phyloP scores from a whole-genome alignment of 2,797 vertebrate species.

The Spinibarbus caldwelli region DNA sequence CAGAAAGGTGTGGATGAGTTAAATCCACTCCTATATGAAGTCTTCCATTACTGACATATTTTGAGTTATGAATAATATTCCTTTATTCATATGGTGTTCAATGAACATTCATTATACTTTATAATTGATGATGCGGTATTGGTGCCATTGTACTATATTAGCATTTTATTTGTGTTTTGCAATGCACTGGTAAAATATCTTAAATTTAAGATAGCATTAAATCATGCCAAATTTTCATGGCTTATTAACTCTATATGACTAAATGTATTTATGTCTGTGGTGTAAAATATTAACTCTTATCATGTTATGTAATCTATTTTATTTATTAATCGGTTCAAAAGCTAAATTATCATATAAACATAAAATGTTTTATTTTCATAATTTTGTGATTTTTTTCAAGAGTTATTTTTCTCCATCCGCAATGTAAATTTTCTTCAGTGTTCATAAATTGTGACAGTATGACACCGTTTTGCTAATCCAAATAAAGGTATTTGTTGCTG shows the following conservation, averaged over 20 bases:
- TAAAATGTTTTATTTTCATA: background rate
- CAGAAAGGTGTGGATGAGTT: background rate
- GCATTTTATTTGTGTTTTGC: conserved; percentile 21
- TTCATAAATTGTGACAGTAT: background rate
- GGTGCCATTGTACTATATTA: background rate
- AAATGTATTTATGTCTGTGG: conserved; percentile 9
- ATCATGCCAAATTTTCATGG: conserved; percentile 36
- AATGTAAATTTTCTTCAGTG: background rate
- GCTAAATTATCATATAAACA: background rate
- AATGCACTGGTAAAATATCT: conserved; percentile 22
- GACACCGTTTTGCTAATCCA: background rate
- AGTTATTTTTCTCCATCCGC: background rate
- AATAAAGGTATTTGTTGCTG: background rate
- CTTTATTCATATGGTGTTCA: conserved; percentile 26
- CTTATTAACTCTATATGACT: conserved; percentile 1
- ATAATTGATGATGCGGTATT: background rate
- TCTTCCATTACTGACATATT: conserved; percentile 33
- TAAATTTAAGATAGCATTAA: conserved; percentile 29
- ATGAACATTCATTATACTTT: conserved; percentile 30
- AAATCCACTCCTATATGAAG: conserved; percentile 3
- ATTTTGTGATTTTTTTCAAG: background rate
- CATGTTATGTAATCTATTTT: background rate
- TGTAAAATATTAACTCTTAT: conserved; percentile 11
- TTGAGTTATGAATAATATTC: background rate
- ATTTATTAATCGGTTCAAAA: background rate